Evolutionary conservation across 2,797 vertebrate genomes (phyloP).

Genomic region (Sphenopsis melanotis): DNA sequence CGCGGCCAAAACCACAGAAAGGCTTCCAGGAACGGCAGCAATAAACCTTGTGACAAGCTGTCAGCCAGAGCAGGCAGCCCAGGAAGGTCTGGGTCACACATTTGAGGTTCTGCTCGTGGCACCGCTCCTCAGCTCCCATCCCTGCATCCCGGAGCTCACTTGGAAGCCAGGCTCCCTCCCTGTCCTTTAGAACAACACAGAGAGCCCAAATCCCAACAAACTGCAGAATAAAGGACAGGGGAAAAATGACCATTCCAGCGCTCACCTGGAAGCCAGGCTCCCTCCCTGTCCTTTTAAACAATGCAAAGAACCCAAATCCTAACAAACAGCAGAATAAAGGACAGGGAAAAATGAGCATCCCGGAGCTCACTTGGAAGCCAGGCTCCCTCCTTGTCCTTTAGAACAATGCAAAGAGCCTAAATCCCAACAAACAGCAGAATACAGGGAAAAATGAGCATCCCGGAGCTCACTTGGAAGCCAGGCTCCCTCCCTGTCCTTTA

Average conservation of each 20-base stretch:
- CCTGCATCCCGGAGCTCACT: background rate
- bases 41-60: background rate
- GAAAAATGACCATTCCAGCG: background rate
- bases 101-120: background rate
- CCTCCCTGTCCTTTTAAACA: too few species aligned
- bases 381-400: background rate
- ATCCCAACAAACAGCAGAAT: background rate
- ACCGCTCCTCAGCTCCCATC: accelerated
- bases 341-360: background rate
- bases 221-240: background rate
- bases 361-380: background rate
- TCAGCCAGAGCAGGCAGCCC: background rate
- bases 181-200: accelerated
- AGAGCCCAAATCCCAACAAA: background rate
- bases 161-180: background rate
- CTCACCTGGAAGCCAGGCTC: too few species aligned
- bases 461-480: background rate
- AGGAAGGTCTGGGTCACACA: background rate
- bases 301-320: too few species aligned
- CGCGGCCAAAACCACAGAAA: background rate
- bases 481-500: background rate
- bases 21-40: background rate
- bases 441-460: background rate
- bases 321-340: too few species aligned
- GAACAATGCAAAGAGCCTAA: accelerated